Percentiles rank a stretch among this genome's conserved stretches.
Conservation (phyloP, 2,113 vertebrate species). For the Eretmochelys imbricata region DNA sequence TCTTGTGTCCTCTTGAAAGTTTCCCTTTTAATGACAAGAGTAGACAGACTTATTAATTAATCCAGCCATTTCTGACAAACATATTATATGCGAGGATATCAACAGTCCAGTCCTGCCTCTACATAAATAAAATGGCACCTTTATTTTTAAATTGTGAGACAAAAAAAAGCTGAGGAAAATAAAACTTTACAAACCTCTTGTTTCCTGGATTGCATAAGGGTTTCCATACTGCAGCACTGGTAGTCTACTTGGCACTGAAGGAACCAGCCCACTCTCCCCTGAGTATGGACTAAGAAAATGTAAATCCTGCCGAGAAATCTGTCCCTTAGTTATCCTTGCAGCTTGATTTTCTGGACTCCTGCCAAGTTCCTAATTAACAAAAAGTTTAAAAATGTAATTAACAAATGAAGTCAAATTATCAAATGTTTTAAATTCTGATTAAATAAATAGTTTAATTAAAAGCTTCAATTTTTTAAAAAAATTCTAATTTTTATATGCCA, state of each 20-base stretch:
- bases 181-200: constrained; percentile 81
- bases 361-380: constrained; percentile 83
- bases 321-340: constrained; percentile 79
- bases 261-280: constrained; percentile 82
- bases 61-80: not conserved
- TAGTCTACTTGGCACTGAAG: constrained; percentile 83
- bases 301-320: constrained; percentile 75
- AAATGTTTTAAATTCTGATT: not conserved
- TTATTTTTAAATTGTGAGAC: not conserved
- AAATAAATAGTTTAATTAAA: not conserved
- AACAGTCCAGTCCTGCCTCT: not conserved
- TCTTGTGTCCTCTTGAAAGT: not conserved
- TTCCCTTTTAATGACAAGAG: not conserved
- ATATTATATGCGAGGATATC: not conserved
- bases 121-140: not conserved
- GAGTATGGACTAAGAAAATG: constrained; percentile 81
- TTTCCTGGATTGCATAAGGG: constrained; percentile 87
- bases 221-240: constrained; percentile 92
- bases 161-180: not conserved
- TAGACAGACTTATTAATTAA: not conserved
- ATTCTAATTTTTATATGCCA: not conserved
- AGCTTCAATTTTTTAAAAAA: not conserved
- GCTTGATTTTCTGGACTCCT: constrained; percentile 76
- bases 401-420: not conserved
- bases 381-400: constrained; percentile 17